Base-by-base conservation (phyloP, 2,888 invertebrate genomes). In the Apamea anceps region DNA sequence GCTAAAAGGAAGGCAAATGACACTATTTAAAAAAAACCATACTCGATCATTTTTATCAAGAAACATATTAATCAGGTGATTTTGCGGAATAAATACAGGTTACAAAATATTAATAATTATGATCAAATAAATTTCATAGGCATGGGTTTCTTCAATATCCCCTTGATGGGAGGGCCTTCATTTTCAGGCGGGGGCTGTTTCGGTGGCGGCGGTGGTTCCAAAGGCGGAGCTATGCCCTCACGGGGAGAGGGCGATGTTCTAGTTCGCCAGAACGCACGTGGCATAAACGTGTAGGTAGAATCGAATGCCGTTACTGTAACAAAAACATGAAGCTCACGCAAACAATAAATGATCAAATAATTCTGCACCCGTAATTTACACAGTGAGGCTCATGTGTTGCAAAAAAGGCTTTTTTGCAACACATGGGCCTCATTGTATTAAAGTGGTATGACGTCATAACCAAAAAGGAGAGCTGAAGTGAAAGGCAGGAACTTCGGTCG, bases 141-240 rank as follows among this genome's bases (percentile, higher is more conserved):
- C 97, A 96, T 97, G 0, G 96, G 96, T 91, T 96, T 97, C 85
- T 96, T 97, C 54, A 97, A 88, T 83, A 97, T 97, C 82, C 96
- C 96, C 79, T 95, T 96, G n/a, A 95, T 91, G 0, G 95, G 94
- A 2, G 86, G 86, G 8, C 85, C 89, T 4, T 88, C 88, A 10
- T 78, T 65, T 10, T 92, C 91, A 8, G 65, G 21, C 1, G 79
- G 62, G 0, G 94, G 92, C 77, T 93, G 91, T 81, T 94, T 94
- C 0, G 93, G 91, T 8, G 75, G 82, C 0, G 93, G 92, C 0
- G 94, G 93, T 0, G 94, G 92, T 75, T 95, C 95, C 91, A 93
- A 91, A 0, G 94, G 94, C 0, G 94, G 95, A 0, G 89, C 88
- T 10, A 81, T 75, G 4, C 21, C 68, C 45, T 93, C 94, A 6